Evolutionary conservation across 2,888 invertebrate genomes (phyloP).

Genomic region (Caenorhabditis panamensis): DNA sequence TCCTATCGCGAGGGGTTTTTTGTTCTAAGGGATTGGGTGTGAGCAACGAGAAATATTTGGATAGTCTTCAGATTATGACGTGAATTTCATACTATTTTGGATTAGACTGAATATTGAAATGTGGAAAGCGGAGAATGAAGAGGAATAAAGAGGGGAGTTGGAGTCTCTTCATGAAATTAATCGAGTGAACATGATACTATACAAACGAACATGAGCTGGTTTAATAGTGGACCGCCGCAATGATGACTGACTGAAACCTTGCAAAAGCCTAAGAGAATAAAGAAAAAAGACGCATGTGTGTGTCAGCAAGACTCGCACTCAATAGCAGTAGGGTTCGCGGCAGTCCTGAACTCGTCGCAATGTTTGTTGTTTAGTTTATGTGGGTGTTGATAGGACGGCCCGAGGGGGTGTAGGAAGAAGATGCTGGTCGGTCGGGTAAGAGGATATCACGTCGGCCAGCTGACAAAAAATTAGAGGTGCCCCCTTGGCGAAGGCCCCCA

Average conservation of each 20-base stretch:
- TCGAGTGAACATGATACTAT: constrained; percentile 50
- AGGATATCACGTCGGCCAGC: constrained; percentile 55
- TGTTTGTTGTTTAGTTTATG: constrained; percentile 64
- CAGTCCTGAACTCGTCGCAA: constrained; percentile 50
- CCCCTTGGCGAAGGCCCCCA: constrained; percentile 2
- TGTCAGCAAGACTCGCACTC: constrained; percentile 40
- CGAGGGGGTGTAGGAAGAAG: constrained; percentile 49
- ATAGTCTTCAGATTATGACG: neutral
- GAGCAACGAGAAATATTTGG: neutral
- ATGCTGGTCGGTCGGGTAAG: constrained; percentile 36
- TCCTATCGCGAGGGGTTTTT: neutral
- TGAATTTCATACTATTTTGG: constrained; percentile 1
- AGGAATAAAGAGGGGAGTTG: constrained; percentile 13
- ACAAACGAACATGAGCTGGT: constrained; percentile 56
- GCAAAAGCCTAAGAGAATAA: constrained; percentile 30
- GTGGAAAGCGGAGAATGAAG: neutral
- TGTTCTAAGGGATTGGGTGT: too few relatives aligned
- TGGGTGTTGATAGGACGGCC: constrained; percentile 59
- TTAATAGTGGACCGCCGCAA: constrained; percentile 37
- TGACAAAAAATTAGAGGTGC: constrained; percentile 63
- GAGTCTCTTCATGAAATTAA: constrained; percentile 25
- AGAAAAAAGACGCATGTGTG: constrained; percentile 39
- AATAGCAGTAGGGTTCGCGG: constrained; percentile 33
- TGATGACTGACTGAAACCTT: constrained; percentile 48
- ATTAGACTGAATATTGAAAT: neutral